Evolutionary conservation across 2,888 invertebrate species (phyloP).

Genomic region (Leptarthrus brevirostris): DNA sequence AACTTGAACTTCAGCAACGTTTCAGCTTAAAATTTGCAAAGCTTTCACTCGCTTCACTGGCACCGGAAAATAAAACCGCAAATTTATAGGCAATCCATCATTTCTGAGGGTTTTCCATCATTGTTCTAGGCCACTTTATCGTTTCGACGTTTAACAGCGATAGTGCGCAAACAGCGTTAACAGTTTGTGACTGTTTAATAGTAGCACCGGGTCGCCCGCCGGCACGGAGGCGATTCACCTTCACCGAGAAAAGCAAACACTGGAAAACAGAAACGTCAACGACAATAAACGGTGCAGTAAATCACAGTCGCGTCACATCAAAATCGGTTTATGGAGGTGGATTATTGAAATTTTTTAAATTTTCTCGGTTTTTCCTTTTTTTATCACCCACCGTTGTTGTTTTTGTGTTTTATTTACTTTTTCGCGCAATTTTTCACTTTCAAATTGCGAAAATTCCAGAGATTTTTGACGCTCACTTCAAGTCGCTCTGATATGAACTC

Average conservation of each 20-base stretch:
- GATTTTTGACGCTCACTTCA: slow-evolving; percentile 46
- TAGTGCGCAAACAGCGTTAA: neutral
- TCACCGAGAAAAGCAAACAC: slow-evolving; percentile 18
- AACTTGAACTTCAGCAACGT: neutral
- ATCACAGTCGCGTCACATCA: slow-evolving; percentile 50
- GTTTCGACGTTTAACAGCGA: neutral
- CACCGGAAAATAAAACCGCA: slow-evolving; percentile 1
- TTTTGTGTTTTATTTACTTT: slow-evolving; percentile 30
- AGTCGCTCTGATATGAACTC: slow-evolving; percentile 47
- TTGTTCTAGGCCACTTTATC: slow-evolving; percentile 15
- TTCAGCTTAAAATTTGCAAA: no score
- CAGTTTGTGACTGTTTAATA: neutral
- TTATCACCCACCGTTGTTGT: neutral
- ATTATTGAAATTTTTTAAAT: slow-evolving; percentile 36
- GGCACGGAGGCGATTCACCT: slow-evolving; percentile 34
- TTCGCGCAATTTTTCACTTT: slow-evolving; percentile 49
- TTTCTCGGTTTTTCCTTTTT: slow-evolving; percentile 3
- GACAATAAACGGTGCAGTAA: slow-evolving; percentile 40
- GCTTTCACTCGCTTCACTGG: neutral
- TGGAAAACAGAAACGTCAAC: slow-evolving; percentile 14
- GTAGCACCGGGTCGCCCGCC: neutral
- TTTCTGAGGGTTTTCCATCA: slow-evolving; percentile 1
- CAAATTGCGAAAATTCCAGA: slow-evolving; percentile 44
- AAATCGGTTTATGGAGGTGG: slow-evolving; percentile 14
- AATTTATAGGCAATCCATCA: slow-evolving; percentile 37